Evolutionary conservation across 2,888 invertebrate species (phyloP), one percentile per base, ranked within the genome.

Genomic region (Amblyjoppa proteus): DNA sequence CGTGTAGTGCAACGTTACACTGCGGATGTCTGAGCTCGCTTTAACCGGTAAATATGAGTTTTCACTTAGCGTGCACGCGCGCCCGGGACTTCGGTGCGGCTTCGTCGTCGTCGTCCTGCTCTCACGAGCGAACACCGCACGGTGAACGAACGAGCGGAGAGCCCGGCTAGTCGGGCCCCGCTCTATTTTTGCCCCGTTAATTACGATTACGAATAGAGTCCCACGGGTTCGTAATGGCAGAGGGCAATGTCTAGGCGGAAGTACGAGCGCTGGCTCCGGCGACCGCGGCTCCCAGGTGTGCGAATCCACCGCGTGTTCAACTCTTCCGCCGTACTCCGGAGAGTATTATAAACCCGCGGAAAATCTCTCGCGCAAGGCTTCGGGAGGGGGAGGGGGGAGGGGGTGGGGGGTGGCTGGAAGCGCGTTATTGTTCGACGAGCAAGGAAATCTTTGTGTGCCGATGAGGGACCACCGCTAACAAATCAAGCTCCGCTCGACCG

Each of bases 41-140:
- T 90, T 91, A 91, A 91, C 91, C 90, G 88, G 91, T 91, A 91
- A 91, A 91, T 91, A 91, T 91, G 91, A 91, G 89, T 91, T 91
- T 91, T 91, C 91, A 91, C 91, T 91, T 90, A 90, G 88, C 85
- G 85, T 86, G 78, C 85, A 81, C 77, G 71, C 78, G 41, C 75
- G 70, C 71, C 70, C 78, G 51, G 49, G 85, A 81, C 87, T 82
- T 75, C 61, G 38, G 49, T 34, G 85, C 70, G 82, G 73, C 76
- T 20, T 49, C 45, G 64, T 69, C 61, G 20, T 51, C 13, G 68
- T 25, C 66, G 51, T 66, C 5, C 9, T 11, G 6, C 64, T 41
- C 38, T 51, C 77, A 56, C 68, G 68, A 76, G 53, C 51, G 58
- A 31, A 20, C 58, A 20, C 58, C 66, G 28, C 68, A 68, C 4